Percentiles rank a stretch among this genome's conserved stretches.
These are phyloP conservation scores for Frankliniella intonsa DNA, from an alignment of 2,888 invertebrate species.

Conservation along the genomic window DNA sequence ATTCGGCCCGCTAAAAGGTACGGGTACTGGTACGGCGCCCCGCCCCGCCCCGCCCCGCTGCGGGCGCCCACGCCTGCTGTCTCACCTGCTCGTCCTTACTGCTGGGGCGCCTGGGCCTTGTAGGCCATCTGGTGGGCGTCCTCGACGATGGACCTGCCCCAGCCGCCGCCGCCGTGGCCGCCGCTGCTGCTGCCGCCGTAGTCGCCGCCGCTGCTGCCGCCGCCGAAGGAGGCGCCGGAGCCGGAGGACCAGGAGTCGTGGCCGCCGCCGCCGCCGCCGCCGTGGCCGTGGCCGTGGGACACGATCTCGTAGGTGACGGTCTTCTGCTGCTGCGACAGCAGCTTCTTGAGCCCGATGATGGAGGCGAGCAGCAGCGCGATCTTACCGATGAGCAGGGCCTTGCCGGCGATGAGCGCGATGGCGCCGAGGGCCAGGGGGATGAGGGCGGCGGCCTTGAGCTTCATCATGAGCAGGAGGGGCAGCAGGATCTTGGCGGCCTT, in stretches of 20 bases:
- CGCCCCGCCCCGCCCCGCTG: background rate
- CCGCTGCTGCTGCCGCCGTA: conserved; percentile 51
- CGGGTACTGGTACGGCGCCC: background rate
- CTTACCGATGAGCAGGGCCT: conserved; percentile 78
- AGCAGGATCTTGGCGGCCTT: conserved; percentile 75
- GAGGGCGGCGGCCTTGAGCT: conserved; percentile 72
- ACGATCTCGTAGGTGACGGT: conserved; percentile 86
- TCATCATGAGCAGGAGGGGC: conserved; percentile 68
- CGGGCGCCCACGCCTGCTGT: background rate
- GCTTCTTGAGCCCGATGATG: conserved; percentile 78
- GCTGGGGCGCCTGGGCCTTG: conserved; percentile 57
- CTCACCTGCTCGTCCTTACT: background rate
- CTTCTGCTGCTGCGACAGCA: conserved; percentile 69
- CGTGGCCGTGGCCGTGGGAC: conserved; percentile 74
- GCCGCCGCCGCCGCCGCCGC: conserved; percentile 63
- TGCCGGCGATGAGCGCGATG: conserved; percentile 79
- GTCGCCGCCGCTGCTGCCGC: conserved; percentile 55
- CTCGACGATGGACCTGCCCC: conserved; percentile 63
- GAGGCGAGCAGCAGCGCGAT: conserved; percentile 77
- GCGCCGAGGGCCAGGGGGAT: conserved; percentile 73
- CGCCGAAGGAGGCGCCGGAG: conserved; percentile 49
- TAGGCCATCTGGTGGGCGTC: conserved; percentile 75
- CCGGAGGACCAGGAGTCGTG: conserved; percentile 58
- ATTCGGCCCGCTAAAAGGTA: too few species aligned
- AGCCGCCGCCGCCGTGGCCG: conserved; percentile 54